These are phyloP conservation scores for Parapristionchus giblindavisi DNA, from an alignment of 2,888 invertebrate genomes.

Conservation along the genomic window DNA sequence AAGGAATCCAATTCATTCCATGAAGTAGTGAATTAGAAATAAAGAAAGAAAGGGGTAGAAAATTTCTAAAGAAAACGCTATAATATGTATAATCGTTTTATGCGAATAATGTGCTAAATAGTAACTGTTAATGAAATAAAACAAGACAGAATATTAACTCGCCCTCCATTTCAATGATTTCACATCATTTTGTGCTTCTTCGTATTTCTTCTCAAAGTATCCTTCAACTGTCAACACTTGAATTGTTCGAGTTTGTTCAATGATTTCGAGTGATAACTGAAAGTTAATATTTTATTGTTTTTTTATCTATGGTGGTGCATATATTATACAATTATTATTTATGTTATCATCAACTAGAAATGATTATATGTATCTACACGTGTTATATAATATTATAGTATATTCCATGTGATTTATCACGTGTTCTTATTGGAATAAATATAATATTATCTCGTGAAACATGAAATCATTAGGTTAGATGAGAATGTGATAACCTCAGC, in stretches of 20 bases:
- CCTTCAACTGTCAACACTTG: conserved; percentile 70
- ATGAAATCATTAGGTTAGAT: too few relatives aligned
- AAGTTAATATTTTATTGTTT: not conserved
- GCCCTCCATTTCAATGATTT: conserved; percentile 1
- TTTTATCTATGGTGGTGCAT: not conserved
- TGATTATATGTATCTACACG: too few relatives aligned
- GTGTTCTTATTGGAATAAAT: too few relatives aligned
- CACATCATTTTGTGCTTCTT: conserved; percentile 22
- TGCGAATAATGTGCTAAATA: not conserved
- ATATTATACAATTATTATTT: too few relatives aligned
- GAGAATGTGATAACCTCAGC: too few relatives aligned
- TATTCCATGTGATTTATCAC: too few relatives aligned
- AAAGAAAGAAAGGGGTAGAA: too few relatives aligned
- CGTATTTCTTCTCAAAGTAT: conserved; percentile 67
- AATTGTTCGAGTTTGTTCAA: conserved; percentile 71
- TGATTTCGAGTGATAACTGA: conserved; percentile 70
- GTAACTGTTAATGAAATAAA: not conserved
- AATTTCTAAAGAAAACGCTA: too few relatives aligned
- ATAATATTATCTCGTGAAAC: too few relatives aligned
- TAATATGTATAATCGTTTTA: too few relatives aligned
- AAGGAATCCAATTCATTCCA: not conserved
- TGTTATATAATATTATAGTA: too few relatives aligned
- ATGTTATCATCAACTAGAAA: too few relatives aligned
- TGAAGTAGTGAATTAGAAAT: not conserved
- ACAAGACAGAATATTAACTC: not conserved